These are phyloP conservation scores for Porites australiensis DNA, from an alignment of 64 coral and sea anemone species.

Conservation along the genomic window DNA sequence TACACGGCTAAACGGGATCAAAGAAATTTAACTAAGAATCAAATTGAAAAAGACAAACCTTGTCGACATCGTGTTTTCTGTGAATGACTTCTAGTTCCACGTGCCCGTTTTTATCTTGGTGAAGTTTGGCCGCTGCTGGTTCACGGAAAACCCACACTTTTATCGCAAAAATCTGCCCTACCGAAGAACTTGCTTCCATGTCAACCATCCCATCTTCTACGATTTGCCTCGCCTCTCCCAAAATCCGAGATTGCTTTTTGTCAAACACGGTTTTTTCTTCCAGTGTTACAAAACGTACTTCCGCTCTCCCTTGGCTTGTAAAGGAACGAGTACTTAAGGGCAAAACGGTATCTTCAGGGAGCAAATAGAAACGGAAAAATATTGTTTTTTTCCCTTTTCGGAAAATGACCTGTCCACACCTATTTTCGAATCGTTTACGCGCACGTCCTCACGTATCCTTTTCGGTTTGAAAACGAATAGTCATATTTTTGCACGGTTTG, in stretches of 20 bases:
- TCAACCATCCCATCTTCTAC: conserved; percentile 23
- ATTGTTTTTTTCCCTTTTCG: too few species aligned
- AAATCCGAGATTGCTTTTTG: conserved; percentile 57
- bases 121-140: conserved; percentile 46
- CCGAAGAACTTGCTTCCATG: conserved; percentile 36
- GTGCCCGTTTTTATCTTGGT: conserved; percentile 49
- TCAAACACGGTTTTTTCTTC: conserved; percentile 28
- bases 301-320: not conserved
- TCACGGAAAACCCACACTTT: conserved; percentile 59
- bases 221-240: conserved; percentile 42
- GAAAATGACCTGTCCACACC: too few species aligned
- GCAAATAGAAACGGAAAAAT: too few species aligned
- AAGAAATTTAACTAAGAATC: too few species aligned
- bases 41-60: not conserved
- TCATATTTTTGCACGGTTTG: too few species aligned
- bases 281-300: conserved; percentile 32
- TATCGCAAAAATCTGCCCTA: conserved; percentile 46
- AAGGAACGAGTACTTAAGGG: not conserved
- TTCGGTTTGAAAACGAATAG: too few species aligned
- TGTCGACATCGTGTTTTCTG: conserved; percentile 29
- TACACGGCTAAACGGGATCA: too few species aligned
- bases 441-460: too few species aligned
- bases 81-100: conserved; percentile 45
- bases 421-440: too few species aligned
- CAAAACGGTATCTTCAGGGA: not conserved